phyloP scores from a whole-genome alignment of 1,140 invertebrate species.

The Zaprionus inermis region DNA sequence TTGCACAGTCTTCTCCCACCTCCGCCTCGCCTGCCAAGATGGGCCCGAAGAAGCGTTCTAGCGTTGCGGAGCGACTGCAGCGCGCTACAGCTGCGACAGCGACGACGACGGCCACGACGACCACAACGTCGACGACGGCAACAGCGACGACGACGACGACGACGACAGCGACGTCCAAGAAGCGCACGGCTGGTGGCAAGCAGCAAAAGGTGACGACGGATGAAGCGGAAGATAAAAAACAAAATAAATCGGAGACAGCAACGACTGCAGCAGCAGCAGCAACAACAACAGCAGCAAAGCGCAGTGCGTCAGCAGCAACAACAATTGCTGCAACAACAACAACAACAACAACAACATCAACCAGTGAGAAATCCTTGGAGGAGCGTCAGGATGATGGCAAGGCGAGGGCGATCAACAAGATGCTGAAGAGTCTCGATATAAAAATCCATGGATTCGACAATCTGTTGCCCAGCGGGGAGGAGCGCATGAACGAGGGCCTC shows the following conservation, averaged over 20 bases:
- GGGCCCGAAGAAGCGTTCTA: slow-evolving; percentile 79
- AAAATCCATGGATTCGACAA: slow-evolving; percentile 83
- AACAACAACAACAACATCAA: slow-evolving; percentile 3
- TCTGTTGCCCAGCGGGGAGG: slow-evolving; percentile 73
- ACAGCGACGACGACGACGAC: slow-evolving; percentile 13
- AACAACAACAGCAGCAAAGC: slow-evolving; percentile 14
- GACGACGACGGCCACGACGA: slow-evolving; percentile 30
- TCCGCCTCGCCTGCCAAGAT: slow-evolving; percentile 41
- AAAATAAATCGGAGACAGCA: slow-evolving; percentile 39
- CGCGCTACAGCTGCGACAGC: slow-evolving; percentile 55
- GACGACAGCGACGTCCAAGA: slow-evolving; percentile 45
- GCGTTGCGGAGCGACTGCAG: slow-evolving; percentile 68
- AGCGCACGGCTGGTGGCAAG: slow-evolving; percentile 49
- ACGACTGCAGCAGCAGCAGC: slow-evolving; percentile 6
- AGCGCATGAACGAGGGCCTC: slow-evolving; percentile 62
- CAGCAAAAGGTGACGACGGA: slow-evolving; percentile 49
- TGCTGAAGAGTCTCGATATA: slow-evolving; percentile 83
- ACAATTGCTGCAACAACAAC: slow-evolving; percentile 7
- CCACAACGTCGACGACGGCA: slow-evolving; percentile 13
- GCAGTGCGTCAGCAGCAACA: slow-evolving; percentile 6
- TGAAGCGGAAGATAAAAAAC: slow-evolving; percentile 60
- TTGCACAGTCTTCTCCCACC: slow-evolving; percentile 25
- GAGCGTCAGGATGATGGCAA: slow-evolving; percentile 76
- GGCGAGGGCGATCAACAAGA: slow-evolving; percentile 80
- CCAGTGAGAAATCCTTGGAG: slow-evolving; percentile 44